Evolutionary conservation across 2,113 vertebrate genomes (phyloP), one percentile per base, ranked within the genome.

Genomic region (Speoplatyrhinus poulsoni): DNA sequence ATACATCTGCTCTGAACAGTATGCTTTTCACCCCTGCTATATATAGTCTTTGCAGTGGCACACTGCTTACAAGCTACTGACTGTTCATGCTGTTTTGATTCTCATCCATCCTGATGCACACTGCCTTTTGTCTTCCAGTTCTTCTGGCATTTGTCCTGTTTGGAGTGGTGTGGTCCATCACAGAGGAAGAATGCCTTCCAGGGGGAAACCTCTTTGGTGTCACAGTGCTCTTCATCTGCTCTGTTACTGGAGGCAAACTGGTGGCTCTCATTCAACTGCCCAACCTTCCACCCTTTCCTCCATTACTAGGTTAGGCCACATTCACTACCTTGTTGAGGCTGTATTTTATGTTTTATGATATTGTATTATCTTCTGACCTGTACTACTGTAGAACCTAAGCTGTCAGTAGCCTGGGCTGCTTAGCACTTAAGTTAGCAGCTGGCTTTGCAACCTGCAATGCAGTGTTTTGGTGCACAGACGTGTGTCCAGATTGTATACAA

Each of bases 181-280:
- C 96, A 0, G 94, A 94, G 62, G 17, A 88, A 0, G 94, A 98
- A 77, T 96, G 96, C 86, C 95, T 98, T 41, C 97, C 97, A 17
- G 94, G 94, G 59, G 96, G 96, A 70, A 98, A 96, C 73, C 85
- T 99, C 6, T 99, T 98, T 84, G 96, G 96, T 84, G 94, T 97
- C 83, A 86, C 96, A 8, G 84, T 93, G 62, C 89, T 99, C 47
- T 95, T 98, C 79, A 87, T 96, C 70, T 94, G 90, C 73, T 90
- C 96, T 4, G 50, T 96, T 33, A 50, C 91, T 0, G 97, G 95
- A 66, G 97, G 96, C 26, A 97, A 95, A 93, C 61, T 96, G 58
- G 91, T 98, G 59, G 84, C 90, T 54, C 88, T 95, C 12, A 90
- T 99, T 71, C 93, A 77, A 65, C 87, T 98, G 72, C 84, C 90